These are phyloP conservation scores for Drosophila erecta DNA, from an alignment of 1,140 invertebrate genomes.

Conservation along the genomic window DNA sequence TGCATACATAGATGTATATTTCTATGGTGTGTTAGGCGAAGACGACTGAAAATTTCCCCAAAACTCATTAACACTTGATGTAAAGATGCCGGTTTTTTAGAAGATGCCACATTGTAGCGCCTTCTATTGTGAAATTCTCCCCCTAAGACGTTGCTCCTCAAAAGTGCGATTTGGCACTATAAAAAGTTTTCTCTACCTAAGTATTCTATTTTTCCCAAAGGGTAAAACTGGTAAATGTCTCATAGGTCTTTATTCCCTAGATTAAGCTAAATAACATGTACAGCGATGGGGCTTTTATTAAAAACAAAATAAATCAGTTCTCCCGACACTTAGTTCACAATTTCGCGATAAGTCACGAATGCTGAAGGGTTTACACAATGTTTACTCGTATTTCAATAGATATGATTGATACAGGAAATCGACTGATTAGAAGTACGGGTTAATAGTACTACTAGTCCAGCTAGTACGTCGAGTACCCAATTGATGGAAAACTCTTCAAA, in stretches of 20 bases:
- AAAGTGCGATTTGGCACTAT: conserved; percentile 21
- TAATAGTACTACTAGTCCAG: background rate
- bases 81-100: conserved; percentile 58
- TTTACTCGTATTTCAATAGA: conserved; percentile 16
- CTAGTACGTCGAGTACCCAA: background rate
- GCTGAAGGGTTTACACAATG: conserved; percentile 4
- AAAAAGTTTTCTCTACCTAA: conserved; percentile 5
- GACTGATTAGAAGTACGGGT: conserved; percentile 4
- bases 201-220: conserved; percentile 14
- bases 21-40: conserved; percentile 17
- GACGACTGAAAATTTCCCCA: conserved; percentile 27
- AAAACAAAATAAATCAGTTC: conserved; percentile 5
- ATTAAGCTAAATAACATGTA: background rate
- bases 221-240: conserved; percentile 11
- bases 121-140: conserved; percentile 59
- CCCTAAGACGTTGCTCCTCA: conserved; percentile 41
- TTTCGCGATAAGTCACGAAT: conserved; percentile 11
- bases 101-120: background rate
- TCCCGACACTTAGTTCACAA: background rate
- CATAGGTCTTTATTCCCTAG: background rate
- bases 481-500: conserved; percentile 20
- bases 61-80: conserved; percentile 67
- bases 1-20: conserved; percentile 30
- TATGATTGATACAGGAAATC: background rate
- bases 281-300: background rate